A percentile compares a stretch with the other conserved stretches of the same genome.
phyloP scores from a whole-genome alignment of 2,888 invertebrate genomes.

The Lydus trimaculatus region DNA sequence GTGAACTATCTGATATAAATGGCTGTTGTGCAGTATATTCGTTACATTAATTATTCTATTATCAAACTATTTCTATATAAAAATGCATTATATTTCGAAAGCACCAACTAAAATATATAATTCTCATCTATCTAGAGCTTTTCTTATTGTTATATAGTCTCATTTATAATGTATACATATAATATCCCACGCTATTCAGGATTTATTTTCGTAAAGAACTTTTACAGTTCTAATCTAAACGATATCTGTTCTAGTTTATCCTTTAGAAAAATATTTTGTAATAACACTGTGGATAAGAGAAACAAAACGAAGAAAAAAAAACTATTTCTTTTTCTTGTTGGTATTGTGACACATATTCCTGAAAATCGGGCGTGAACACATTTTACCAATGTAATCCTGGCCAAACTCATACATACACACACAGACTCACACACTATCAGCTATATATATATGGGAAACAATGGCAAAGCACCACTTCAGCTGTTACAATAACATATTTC shows the following conservation, averaged over 20 bases:
- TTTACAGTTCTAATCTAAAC: neutral
- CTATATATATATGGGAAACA: neutral
- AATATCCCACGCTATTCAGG: neutral
- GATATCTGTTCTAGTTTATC: neutral
- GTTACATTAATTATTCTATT: neutral
- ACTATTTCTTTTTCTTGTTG: neutral
- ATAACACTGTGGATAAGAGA: neutral
- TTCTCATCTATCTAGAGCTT: neutral
- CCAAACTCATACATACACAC: neutral
- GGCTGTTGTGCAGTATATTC: neutral
- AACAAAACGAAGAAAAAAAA: too few species aligned
- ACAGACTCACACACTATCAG: neutral
- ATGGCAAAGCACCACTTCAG: constrained; percentile 5
- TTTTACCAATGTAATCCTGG: neutral
- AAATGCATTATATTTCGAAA: neutral
- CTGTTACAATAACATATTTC: constrained; percentile 9
- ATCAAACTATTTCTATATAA: neutral
- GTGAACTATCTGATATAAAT: neutral
- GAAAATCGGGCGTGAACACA: constrained; percentile 5
- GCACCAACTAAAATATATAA: neutral
- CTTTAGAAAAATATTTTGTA: neutral
- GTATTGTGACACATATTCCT: neutral
- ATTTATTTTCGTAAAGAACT: neutral
- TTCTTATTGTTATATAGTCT: neutral
- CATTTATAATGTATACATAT: neutral